Evolutionary conservation across 2,797 vertebrate species (phyloP), one percentile per base, ranked within the genome.

Genomic region (Premnoplex brunnescens): DNA sequence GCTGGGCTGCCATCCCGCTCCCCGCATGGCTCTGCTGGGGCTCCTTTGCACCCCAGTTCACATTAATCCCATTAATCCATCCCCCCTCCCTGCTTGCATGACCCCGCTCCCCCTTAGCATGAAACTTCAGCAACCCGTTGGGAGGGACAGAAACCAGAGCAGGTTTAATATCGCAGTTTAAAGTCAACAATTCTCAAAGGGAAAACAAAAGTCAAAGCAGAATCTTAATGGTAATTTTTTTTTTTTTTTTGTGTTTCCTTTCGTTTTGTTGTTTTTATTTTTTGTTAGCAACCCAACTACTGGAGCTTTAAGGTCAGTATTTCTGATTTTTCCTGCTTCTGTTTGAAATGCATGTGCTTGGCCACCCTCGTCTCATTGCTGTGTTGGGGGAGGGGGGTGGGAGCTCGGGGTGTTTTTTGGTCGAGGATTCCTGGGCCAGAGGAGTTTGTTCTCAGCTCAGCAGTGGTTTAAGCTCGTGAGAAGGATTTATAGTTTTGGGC

Each of bases 291-390:
- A 97, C 99, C 99, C 97, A 99, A 99, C 99, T 99, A 99, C 98
- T 99, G 99, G 99, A 99, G 99, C 98, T 99, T 99, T 99, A 99
- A 99, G 99, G 99, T 99, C 98, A 99, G 99, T 99, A 98, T 89
- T 97, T 84, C 34, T 26, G 95, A 78, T 97, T 96, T 96, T 94
- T 89, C 82, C 34, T 12, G 94, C 97, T 92, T 96, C 97, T 49
- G 56, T 94, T 94, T 69, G 90, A 91, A 95, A 52, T 98, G 98
- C 98, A 98, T 98, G 98, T 93, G 75, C 94, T 91, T 60, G 34
- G 36, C 60, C 78, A 64, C 37, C 88, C 83, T 81, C 14, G 49
- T 85, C 86, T 71, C 84, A 19, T 91, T 49, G 32, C 84, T 73
- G 77, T 79, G 91, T 67, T 73, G 32, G 37, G 21, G 75, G 16